Conservation (phyloP, 2,888 invertebrate genomes). For the Hypercompe scribonia region DNA sequence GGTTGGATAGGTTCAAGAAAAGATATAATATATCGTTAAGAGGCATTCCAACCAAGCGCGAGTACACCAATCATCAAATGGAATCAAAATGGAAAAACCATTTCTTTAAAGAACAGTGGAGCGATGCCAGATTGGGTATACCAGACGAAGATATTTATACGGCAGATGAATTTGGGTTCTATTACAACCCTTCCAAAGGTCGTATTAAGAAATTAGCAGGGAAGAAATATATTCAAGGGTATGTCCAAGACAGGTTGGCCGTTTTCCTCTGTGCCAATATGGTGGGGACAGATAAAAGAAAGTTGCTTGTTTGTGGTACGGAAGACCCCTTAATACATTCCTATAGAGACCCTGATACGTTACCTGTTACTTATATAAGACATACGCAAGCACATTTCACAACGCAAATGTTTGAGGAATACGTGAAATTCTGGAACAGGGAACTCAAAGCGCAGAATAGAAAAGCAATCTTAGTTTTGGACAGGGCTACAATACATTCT, state of each 20-base stretch:
- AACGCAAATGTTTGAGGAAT: constrained; percentile 64
- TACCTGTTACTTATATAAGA: constrained; percentile 63
- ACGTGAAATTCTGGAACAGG: constrained; percentile 62
- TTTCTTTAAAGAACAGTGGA: constrained; percentile 66
- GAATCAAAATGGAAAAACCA: constrained; percentile 65
- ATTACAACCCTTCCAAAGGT: constrained; percentile 64
- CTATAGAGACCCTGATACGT: constrained; percentile 54
- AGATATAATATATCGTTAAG: constrained; percentile 59
- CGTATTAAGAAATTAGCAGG: constrained; percentile 61
- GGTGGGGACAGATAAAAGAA: constrained; percentile 61
- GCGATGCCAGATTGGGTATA: constrained; percentile 56
- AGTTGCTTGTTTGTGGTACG: constrained; percentile 61
- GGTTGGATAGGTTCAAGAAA: constrained; percentile 66
- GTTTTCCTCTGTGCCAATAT: constrained; percentile 64
- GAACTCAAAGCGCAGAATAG: constrained; percentile 53
- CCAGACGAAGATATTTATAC: constrained; percentile 63
- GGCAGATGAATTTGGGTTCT: constrained; percentile 64
- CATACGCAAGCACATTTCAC: constrained; percentile 64
- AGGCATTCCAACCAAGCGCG: constrained; percentile 48
- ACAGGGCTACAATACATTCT: constrained; percentile 64
- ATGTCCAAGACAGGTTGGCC: constrained; percentile 59
- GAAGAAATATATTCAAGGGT: constrained; percentile 64
- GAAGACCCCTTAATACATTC: constrained; percentile 63
- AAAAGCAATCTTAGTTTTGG: constrained; percentile 58
- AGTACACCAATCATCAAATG: constrained; percentile 44